Percentiles rank a stretch among this genome's conserved stretches.
Evolutionary conservation across 2,113 vertebrate genomes (phyloP).

Genomic region (Brienomyrus longianalis): DNA sequence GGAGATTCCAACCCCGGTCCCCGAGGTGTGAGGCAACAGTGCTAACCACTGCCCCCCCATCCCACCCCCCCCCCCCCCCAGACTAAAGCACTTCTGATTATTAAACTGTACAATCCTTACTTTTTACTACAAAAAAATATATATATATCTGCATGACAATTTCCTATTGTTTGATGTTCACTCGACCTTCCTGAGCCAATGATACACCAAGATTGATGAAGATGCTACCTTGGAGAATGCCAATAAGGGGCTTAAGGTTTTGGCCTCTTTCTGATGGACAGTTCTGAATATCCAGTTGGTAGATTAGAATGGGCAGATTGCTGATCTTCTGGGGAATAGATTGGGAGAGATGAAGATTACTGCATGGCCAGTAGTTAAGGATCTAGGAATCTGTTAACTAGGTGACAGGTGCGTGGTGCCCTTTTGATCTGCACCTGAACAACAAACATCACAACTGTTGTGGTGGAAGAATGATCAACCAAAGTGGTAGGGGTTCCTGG

Average conservation of each 20-base stretch:
- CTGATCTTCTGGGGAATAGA: slow-evolving; percentile 41
- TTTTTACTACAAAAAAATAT: neutral
- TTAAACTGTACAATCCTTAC: neutral
- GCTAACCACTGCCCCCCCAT: too few species aligned
- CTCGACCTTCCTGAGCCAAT: neutral
- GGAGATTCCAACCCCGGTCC: too few species aligned
- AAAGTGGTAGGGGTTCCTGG: neutral
- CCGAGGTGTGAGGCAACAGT: too few species aligned
- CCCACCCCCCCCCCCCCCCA: too few species aligned
- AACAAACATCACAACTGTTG: neutral
- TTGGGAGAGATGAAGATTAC: neutral
- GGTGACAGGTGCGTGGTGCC: too few species aligned
- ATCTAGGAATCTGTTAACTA: neutral
- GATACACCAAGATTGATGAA: neutral
- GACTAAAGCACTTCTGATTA: neutral
- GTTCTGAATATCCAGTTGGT: slow-evolving; percentile 39
- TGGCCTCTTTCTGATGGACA: slow-evolving; percentile 34
- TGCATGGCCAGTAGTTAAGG: neutral
- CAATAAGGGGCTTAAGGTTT: slow-evolving; percentile 38
- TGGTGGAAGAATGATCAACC: neutral
- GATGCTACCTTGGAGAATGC: slow-evolving; percentile 50
- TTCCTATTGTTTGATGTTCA: neutral
- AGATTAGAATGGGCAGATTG: slow-evolving; percentile 51
- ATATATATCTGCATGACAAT: neutral
- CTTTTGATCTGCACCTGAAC: neutral